phyloP scores from a whole-genome alignment of 2,797 vertebrate genomes.

The Salarias fasciatus region DNA sequence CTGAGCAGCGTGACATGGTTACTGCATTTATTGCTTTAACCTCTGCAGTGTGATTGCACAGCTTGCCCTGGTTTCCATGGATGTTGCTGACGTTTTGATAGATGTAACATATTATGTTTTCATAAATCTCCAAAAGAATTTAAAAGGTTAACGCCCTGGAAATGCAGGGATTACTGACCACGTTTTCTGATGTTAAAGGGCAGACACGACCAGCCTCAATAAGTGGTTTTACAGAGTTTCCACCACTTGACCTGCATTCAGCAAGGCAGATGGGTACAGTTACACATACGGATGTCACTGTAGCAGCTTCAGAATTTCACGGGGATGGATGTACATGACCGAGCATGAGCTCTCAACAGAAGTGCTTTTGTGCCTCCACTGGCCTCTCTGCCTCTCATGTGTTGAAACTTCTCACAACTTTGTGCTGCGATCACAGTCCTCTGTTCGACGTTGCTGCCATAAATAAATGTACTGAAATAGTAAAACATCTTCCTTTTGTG shows the following conservation, averaged over 20 bases:
- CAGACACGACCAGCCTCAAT: conserved; percentile 31
- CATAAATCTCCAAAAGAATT: not conserved
- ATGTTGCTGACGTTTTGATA: no score
- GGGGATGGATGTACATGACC: conserved; percentile 15
- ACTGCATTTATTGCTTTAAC: conserved; percentile 18
- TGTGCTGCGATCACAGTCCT: conserved; percentile 8
- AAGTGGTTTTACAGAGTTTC: conserved; percentile 35
- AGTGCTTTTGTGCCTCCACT: conserved; percentile 51
- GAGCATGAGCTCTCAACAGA: conserved; percentile 48
- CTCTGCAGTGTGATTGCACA: not conserved
- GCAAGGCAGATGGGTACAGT: not conserved
- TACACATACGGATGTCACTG: not conserved
- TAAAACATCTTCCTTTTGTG: no score
- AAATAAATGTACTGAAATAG: no score
- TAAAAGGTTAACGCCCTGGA: not conserved
- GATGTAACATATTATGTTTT: no score
- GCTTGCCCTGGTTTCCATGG: no score
- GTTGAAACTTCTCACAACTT: conserved; percentile 53
- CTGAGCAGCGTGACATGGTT: not conserved
- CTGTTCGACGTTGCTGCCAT: not conserved
- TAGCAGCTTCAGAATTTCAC: not conserved
- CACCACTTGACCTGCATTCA: conserved; percentile 16
- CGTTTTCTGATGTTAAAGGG: no score
- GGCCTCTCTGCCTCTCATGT: conserved; percentile 41
- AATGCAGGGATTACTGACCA: no score